A percentile compares a stretch with the other conserved stretches of the same genome.
These are phyloP conservation scores for Brachypalpus laphriformis DNA, from an alignment of 2,888 invertebrate species.

Conservation along the genomic window DNA sequence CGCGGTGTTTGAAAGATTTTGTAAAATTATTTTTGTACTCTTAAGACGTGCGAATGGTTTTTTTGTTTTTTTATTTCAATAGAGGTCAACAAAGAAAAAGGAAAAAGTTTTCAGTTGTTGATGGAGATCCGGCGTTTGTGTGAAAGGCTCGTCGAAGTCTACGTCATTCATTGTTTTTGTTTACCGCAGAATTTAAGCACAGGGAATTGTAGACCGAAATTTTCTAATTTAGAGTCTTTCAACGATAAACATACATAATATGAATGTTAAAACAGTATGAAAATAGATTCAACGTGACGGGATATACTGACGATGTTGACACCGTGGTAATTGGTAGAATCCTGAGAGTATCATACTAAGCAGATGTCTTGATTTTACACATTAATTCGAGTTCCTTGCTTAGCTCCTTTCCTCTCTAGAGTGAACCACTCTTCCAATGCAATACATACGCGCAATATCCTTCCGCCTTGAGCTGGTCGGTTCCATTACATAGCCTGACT, in stretches of 20 bases:
- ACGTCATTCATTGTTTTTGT: not conserved
- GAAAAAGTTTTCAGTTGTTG: not conserved
- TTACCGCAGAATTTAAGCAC: not conserved
- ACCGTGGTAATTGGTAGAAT: too few species aligned
- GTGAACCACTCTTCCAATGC: too few species aligned
- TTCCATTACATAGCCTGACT: too few species aligned
- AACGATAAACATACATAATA: not conserved
- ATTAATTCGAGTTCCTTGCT: too few species aligned
- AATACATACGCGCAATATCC: too few species aligned
- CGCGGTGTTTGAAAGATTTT: constrained; percentile 1
- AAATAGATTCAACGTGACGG: too few species aligned
- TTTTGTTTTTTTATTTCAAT: not conserved
- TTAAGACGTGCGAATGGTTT: constrained; percentile 13
- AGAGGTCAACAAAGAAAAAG: not conserved
- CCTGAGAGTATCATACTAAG: too few species aligned
- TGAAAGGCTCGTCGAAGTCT: not conserved
- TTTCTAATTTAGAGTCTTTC: not conserved
- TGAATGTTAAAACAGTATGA: too few species aligned
- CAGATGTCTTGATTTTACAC: too few species aligned
- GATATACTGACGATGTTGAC: too few species aligned
- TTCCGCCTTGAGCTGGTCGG: too few species aligned
- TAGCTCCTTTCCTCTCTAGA: too few species aligned
- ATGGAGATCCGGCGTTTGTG: not conserved
- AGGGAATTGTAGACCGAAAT: not conserved
- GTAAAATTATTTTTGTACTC: constrained; percentile 21